Base-by-base conservation (phyloP, 53 echinoderm and acorn worm genomes). In the Echinarachnius parma region DNA sequence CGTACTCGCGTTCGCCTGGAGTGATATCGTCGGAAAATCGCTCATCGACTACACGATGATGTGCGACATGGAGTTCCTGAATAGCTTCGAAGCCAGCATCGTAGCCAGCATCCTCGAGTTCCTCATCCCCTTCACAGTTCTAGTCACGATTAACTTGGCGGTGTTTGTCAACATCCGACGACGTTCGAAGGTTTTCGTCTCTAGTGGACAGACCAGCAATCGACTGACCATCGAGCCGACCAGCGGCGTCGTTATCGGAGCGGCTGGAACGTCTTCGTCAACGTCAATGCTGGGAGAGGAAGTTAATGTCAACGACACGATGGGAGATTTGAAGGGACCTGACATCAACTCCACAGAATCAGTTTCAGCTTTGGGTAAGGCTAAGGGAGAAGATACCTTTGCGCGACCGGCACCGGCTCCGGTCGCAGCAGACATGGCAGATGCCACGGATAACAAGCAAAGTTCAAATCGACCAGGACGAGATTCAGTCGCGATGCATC, bases 91-190 rank as follows among this genome's bases (percentile, higher is more conserved):
- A 13, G 90, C 76, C 13, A 83, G 81, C 10, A 15, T 63, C 21
- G 52, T 86, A 34, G 59, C 69, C 13, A 49, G 84, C 18, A 39
- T 71, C 1, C 26, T 85, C 0, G 81, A 84, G 62, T 95, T 95
- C 36, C 22, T 82, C 27, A 66, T 95, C 4, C 95, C 90, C 11
- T 44, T 94, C 14, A 21, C 74, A 22, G 35, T 47, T 25, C 75
- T 95, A 7, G 22, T 68, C 19, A 46, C 26, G 45, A 49, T 87
- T 26, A 95, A 95, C 28, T 15, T 62, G 11, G 58, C 57, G 9
- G 84, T 95, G 15, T 95, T 90, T 62, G 60, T 60, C 7, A 90
- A 90, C 54, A 90, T 95, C 36, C 78, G 79, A 44, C 52, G 26
- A 37, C 59, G 90, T 9, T 82, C 94, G 21, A 84, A 44, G 48